Percentiles rank a stretch among this genome's conserved stretches.
Conservation (phyloP, 2,888 invertebrate genomes). For the Ormyrus labotus region DNA sequence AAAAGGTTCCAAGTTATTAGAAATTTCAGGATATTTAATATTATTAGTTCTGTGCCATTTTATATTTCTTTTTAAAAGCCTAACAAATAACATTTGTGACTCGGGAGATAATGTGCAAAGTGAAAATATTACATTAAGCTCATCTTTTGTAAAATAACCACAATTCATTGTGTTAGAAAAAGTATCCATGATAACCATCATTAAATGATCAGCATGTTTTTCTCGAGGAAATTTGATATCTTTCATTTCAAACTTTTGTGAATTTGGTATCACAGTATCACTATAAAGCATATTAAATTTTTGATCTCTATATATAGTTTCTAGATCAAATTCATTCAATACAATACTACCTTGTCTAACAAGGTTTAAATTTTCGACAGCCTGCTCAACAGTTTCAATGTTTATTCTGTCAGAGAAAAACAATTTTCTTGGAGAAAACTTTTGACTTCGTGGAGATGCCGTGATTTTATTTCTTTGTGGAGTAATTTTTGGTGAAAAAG, state of each 20-base stretch:
- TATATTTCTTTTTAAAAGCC: constrained; percentile 66
- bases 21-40: constrained; percentile 63
- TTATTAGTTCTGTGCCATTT: constrained; percentile 62
- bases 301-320: constrained; percentile 61
- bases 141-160: constrained; percentile 67
- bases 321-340: constrained; percentile 64
- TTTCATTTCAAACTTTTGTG: constrained; percentile 61
- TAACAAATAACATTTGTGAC: constrained; percentile 67
- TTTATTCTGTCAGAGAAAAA: constrained; percentile 51
- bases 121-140: constrained; percentile 65
- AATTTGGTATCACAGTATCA: constrained; percentile 50
- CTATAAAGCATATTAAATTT: constrained; percentile 59
- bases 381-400: constrained; percentile 46
- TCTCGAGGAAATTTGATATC: constrained; percentile 61
- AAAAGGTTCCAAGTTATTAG: constrained; percentile 58
- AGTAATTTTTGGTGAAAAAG: constrained; percentile 32
- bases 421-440: constrained; percentile 52
- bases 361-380: constrained; percentile 66
- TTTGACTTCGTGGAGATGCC: not conserved
- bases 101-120: constrained; percentile 62
- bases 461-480: constrained; percentile 20
- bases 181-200: constrained; percentile 63
- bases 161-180: constrained; percentile 68
- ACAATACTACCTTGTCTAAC: constrained; percentile 62
- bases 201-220: constrained; percentile 63